Conservation (phyloP, 2,113 vertebrate genomes). For the Podocnemis expansa region DNA sequence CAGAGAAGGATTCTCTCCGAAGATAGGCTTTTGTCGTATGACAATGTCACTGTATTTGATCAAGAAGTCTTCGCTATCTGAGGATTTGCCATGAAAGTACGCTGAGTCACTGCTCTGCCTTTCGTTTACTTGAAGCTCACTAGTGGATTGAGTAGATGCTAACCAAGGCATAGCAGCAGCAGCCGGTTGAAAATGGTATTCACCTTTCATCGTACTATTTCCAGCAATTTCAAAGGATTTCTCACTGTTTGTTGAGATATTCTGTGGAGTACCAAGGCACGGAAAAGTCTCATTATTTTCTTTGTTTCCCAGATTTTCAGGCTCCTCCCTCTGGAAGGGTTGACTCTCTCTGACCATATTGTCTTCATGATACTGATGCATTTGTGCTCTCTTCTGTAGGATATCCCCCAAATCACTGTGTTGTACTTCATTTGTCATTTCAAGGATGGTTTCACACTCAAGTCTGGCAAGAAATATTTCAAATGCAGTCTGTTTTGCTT, state of each 20-base stretch:
- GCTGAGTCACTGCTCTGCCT: accelerated
- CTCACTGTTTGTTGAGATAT: not conserved
- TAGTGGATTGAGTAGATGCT: not conserved
- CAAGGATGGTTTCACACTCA: constrained; percentile 76
- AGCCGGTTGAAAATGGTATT: not conserved
- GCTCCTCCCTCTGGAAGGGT: not conserved
- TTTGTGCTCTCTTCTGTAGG: constrained; percentile 53
- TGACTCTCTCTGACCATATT: not conserved
- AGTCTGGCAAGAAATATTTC: constrained; percentile 86
- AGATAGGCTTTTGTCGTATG: constrained; percentile 74
- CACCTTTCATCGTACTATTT: not conserved
- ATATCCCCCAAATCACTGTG: constrained; percentile 54
- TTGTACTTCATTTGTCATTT: constrained; percentile 71
- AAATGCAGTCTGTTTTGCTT: constrained; percentile 77
- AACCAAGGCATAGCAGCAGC: not conserved
- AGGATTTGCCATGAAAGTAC: not conserved
- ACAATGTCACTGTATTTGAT: constrained; percentile 82
- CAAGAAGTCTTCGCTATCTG: constrained; percentile 70
- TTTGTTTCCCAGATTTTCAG: not conserved
- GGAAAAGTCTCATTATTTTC: not conserved
- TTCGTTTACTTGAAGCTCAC: not conserved
- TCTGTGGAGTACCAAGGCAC: not conserved
- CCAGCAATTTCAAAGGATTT: not conserved
- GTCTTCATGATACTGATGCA: not conserved
- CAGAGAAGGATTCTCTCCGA: constrained; percentile 40